Evolutionary conservation across 2,113 vertebrate species (phyloP).

Genomic region (Raja brachyura): DNA sequence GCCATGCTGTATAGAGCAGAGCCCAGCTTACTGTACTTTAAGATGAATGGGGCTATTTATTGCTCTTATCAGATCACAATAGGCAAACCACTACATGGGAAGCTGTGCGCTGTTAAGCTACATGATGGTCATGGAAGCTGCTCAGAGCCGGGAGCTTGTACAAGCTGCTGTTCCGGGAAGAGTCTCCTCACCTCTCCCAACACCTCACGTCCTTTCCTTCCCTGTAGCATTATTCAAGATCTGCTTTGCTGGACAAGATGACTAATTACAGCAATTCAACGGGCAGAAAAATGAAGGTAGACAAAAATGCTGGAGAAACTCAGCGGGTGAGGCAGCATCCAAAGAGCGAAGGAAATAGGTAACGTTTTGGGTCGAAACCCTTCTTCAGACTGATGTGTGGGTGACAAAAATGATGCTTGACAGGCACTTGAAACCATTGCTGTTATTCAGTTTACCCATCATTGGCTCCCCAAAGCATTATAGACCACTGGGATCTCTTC

Average conservation of each 20-base stretch:
- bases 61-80: not conserved
- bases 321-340: no score
- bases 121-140: constrained; percentile 42
- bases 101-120: constrained; percentile 10
- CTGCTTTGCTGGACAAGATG: constrained; percentile 47
- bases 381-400: no score
- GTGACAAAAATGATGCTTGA: constrained; percentile 68
- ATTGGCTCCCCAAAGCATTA: constrained; percentile 39
- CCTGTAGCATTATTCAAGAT: not conserved
- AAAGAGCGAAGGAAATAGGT: no score
- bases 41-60: not conserved
- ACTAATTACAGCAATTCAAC: constrained; percentile 75
- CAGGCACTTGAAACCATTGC: constrained; percentile 48
- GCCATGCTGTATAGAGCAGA: not conserved
- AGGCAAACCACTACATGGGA: not conserved
- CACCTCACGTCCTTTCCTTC: constrained; percentile 41
- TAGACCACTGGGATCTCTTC: no score
- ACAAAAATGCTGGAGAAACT: no score
- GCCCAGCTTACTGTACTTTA: no score
- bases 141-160: constrained; percentile 44
- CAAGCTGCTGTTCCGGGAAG: not conserved
- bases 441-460: constrained; percentile 45
- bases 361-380: no score
- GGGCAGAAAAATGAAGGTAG: no score
- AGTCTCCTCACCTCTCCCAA: constrained; percentile 41